Conservation (phyloP, 2,888 invertebrate genomes). For the Steinernema scapterisci region DNA sequence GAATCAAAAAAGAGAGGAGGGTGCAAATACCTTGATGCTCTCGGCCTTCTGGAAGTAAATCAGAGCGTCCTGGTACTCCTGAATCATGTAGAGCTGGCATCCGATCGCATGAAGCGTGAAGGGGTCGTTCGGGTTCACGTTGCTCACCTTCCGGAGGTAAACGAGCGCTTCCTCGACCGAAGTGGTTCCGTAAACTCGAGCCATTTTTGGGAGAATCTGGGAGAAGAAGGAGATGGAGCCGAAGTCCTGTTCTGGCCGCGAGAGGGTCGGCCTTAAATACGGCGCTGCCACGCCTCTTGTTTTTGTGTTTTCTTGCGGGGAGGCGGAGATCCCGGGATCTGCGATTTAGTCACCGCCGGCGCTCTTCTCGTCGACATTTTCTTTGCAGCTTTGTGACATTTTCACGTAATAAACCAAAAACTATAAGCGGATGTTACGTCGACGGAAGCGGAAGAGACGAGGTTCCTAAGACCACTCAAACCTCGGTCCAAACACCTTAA, state of each 20-base stretch:
- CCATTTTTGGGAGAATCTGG: not conserved
- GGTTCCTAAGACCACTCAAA: not conserved
- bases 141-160: constrained; percentile 15
- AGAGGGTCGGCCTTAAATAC: not conserved
- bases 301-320: not conserved
- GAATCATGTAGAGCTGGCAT: not conserved
- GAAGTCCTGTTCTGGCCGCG: not conserved
- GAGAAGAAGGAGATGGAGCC: not conserved
- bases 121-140: constrained; percentile 16
- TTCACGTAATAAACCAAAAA: not conserved
- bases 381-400: constrained; percentile 5
- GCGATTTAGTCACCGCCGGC: not conserved
- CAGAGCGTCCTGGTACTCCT: constrained; percentile 5
- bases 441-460: constrained; percentile 2
- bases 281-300: not conserved
- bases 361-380: not conserved
- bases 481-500: not conserved
- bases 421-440: not conserved
- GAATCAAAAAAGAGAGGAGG: no score
- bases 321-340: not conserved
- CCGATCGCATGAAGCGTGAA: constrained; percentile 19
- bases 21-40: not conserved
- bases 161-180: constrained; percentile 28
- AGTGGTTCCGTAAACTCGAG: constrained; percentile 20
- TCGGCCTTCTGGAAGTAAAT: constrained; percentile 19